A percentile compares a stretch with the other conserved stretches of the same genome.
Evolutionary conservation across 2,888 invertebrate genomes (phyloP).

Genomic region (Anaspis maculata): DNA sequence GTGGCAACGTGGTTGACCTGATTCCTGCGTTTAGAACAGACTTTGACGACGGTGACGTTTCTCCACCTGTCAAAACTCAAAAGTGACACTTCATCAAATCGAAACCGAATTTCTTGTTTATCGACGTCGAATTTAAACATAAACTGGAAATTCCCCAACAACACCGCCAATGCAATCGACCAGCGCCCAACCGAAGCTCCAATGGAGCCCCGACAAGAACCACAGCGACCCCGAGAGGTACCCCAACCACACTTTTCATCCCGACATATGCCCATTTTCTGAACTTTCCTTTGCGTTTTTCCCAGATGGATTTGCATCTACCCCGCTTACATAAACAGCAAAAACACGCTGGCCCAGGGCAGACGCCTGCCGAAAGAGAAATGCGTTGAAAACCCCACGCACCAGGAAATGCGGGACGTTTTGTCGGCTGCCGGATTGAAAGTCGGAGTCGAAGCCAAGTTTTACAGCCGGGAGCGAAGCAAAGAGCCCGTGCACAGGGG

Average conservation of each 20-base stretch:
- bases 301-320: conserved; percentile 93
- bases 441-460: conserved; percentile 86
- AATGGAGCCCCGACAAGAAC: conserved; percentile 66
- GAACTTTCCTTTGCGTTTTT: no score
- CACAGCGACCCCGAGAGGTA: conserved; percentile 74
- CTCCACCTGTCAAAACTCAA: no score
- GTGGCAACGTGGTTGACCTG: no score
- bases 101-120: no score
- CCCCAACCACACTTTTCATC: conserved; percentile 13
- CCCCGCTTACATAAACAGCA: conserved; percentile 92
- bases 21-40: no score
- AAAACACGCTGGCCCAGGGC: conserved; percentile 85
- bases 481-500: conserved; percentile 81
- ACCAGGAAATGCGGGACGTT: conserved; percentile 91
- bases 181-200: conserved; percentile 20
- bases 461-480: conserved; percentile 84
- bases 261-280: conserved; percentile 7
- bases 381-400: conserved; percentile 92
- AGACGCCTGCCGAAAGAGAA: conserved; percentile 73
- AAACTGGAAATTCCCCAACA: no score
- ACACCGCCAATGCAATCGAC: conserved; percentile 24
- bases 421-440: conserved; percentile 73
- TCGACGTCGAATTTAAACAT: no score
- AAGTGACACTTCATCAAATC: no score
- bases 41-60: no score